Evolutionary conservation across 2,888 invertebrate genomes (phyloP), one percentile per base, ranked within the genome.

Genomic region (Andrena praecox): DNA sequence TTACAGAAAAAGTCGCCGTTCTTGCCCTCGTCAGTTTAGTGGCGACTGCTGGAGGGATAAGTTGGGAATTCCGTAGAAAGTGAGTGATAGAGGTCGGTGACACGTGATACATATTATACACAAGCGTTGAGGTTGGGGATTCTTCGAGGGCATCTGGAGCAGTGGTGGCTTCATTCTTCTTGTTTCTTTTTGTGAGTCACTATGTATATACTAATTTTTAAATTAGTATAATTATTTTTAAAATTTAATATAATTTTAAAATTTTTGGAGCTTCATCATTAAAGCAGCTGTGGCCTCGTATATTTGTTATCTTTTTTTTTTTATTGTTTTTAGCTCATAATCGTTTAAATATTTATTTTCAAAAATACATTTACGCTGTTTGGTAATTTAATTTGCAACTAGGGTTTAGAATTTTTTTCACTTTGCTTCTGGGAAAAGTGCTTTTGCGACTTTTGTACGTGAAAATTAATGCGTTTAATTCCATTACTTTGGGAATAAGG

Each of bases 51-150:
- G 50, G n/a, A 50, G 50, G n/a, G 50, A 6, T 50, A 16, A 50
- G 3, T 50, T 50, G n/a, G 6, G n/a, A 35, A 10, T 35, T 10
- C 35, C 10, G 35, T 35, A 10, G 10, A n/a, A 7, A 50, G n/a
- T 50, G n/a, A 50, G 50, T 50, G 50, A 50, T 50, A 50, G n/a
- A 50, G 50, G n/a, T 50, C n/a, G n/a, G n/a, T 50, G 50, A 50
- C 50, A 50, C 6, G 50, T 50, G n/a, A n/a, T n/a, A 10, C 35
- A 10, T 10, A 35, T 35, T 35, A n/a, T n/a, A 50, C n/a, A n/a
- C 50, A n/a, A 50, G 6, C n/a, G n/a, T 50, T 50, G n/a, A 6
- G 5, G n/a, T n/a, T 16, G 4, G 50, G 2, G 6, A 16, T 50
- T 50, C 50, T 50, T 50, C 50, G n/a, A n/a, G 50, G 16, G 16